Conservation (phyloP, 2,113 vertebrate species). For the Dinomys branickii region DNA sequence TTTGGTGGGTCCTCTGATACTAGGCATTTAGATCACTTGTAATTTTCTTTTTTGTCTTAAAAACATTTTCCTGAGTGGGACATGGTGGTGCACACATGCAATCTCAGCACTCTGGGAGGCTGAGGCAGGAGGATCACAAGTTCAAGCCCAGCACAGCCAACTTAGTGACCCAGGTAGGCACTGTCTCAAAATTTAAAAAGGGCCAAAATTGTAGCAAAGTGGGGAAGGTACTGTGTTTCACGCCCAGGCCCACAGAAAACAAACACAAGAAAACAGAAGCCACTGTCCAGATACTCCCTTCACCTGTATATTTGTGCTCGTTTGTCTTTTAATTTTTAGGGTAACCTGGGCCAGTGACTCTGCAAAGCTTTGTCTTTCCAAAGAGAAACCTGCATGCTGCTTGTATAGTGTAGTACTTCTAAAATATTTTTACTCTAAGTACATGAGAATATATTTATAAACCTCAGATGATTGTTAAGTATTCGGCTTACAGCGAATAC, state of each 20-base stretch:
- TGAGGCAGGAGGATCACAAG: background rate
- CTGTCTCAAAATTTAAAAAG: background rate
- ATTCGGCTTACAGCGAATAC: no score
- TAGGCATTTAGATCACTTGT: background rate
- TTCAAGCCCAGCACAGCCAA: background rate
- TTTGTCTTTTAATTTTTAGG: conserved; percentile 23
- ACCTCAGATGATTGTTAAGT: background rate
- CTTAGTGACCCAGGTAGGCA: background rate
- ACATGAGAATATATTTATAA: conserved; percentile 1
- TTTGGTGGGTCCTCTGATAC: background rate
- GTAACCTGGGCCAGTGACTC: background rate
- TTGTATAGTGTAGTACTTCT: background rate
- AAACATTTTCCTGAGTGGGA: background rate
- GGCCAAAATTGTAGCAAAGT: background rate
- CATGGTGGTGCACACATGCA: background rate
- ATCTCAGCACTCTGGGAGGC: background rate
- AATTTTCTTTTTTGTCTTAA: background rate
- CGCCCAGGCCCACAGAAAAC: background rate
- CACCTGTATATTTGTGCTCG: background rate
- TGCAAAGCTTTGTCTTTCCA: conserved; percentile 9
- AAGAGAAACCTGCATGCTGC: background rate
- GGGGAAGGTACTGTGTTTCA: background rate
- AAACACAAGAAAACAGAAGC: background rate
- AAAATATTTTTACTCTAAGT: conserved; percentile 39
- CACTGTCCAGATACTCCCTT: background rate